Base-by-base conservation (phyloP, 2,888 invertebrate genomes). In the Hyposoter dolosus region DNA sequence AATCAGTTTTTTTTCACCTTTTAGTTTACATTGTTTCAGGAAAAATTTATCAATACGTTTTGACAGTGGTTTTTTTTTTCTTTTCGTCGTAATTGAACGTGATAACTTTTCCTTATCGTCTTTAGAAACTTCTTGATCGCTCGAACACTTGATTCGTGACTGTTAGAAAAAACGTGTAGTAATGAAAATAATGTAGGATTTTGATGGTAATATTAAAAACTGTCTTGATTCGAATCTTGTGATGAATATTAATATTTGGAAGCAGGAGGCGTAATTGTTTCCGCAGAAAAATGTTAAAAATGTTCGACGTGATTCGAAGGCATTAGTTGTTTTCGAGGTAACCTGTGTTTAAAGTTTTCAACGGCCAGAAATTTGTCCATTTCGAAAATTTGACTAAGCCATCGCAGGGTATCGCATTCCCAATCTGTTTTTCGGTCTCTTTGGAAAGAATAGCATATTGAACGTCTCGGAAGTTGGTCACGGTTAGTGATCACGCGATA, bases 401-500 rank as follows among this genome's bases (percentile, higher is more conserved):
- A 28, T 47, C 23, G 12, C 9, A 10, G 19, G 43, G 23, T 28
- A 69, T 69, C 69, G 40, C 19, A 69, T 19, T n/a, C 28, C 28
- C 28, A 9, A 69, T 47, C 47, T 45, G 15, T 69, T 47, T 19
- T 23, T 15, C 15, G 28, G 23, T 50, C 7, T 28, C 28, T 47
- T 47, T 43, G 1, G 10, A 19, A 35, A 63, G 45, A 63, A 63
- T 19, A 15, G 15, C 19, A 43, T 63, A 45, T 23, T 23, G 19
- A 43, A 40, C 23, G 60, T 63, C 15, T 43, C 47, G 56, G 45
- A 65, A 65, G 50, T 71, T 77, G 53, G 83, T 83, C 78, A 83
- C 72, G 83, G 83, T 40, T 56, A 12, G 66, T 56, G 66, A 83
- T 83, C 78, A 84, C 84, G 84, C 76, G 76, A 77, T 77, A 77